Percentiles rank a stretch among this genome's conserved stretches.
These are phyloP conservation scores for Anser cygnoides DNA, from an alignment of 2,113 vertebrate species.

Conservation along the genomic window DNA sequence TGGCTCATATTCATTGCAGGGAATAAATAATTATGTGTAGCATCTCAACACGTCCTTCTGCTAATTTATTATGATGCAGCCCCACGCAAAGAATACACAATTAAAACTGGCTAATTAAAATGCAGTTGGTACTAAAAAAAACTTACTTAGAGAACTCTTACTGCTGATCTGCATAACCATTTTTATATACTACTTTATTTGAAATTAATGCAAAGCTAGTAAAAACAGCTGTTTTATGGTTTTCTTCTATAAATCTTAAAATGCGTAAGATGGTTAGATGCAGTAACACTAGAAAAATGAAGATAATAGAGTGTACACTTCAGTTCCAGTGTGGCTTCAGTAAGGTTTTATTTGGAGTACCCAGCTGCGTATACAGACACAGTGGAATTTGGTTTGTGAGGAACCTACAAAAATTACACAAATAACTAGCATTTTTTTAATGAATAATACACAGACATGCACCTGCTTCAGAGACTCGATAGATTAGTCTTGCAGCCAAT, in stretches of 20 bases:
- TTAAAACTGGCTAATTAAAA: background rate
- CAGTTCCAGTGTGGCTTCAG: conserved; percentile 41
- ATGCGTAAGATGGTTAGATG: conserved; percentile 43
- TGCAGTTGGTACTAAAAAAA: background rate
- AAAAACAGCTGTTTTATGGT: conserved; percentile 43
- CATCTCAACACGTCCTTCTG: background rate
- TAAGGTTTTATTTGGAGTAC: conserved; percentile 63
- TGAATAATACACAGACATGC: conserved; percentile 77
- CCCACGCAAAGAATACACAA: background rate
- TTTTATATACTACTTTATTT: conserved; percentile 4
- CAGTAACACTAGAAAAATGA: conserved; percentile 42
- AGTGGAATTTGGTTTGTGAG: conserved; percentile 76
- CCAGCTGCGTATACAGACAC: conserved; percentile 68
- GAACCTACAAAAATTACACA: conserved; percentile 74
- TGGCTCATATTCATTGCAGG: background rate
- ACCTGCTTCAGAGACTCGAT: conserved; percentile 77
- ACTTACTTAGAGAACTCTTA: background rate
- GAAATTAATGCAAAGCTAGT: background rate
- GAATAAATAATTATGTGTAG: background rate
- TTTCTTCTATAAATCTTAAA: conserved; percentile 28
- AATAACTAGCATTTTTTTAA: conserved; percentile 79
- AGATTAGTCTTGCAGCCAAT: conserved; percentile 79
- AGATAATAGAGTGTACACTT: conserved; percentile 28
- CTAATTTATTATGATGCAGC: background rate
- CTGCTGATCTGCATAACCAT: background rate